phyloP scores from a whole-genome alignment of 1,140 invertebrate genomes.

The Calliphora vicina region DNA sequence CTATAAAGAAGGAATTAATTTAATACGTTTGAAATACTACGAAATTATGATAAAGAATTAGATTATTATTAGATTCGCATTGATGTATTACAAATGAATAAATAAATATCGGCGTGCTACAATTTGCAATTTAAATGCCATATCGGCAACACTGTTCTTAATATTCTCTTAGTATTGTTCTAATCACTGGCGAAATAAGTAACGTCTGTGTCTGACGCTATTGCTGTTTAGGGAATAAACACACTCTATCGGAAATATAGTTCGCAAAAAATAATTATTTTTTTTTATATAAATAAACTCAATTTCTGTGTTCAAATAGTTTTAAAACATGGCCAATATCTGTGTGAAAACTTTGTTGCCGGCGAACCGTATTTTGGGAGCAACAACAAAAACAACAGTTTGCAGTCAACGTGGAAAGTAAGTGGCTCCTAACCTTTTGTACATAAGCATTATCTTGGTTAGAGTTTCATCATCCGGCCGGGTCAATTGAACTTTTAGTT shows the following conservation, averaged over 20 bases:
- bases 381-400: constrained; percentile 8
- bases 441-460: not conserved
- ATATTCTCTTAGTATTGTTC: not conserved
- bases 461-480: too few species aligned
- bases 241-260: too few species aligned
- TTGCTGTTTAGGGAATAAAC: not conserved
- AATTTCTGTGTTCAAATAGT: not conserved
- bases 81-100: too few species aligned
- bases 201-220: not conserved
- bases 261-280: not conserved
- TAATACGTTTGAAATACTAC: too few species aligned
- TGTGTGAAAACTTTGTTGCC: constrained; percentile 39
- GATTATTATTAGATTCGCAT: too few species aligned
- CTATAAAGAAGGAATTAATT: too few species aligned
- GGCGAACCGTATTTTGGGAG: constrained; percentile 36
- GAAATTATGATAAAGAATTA: too few species aligned
- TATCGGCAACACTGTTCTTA: not conserved
- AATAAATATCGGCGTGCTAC: too few species aligned
- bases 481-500: too few species aligned
- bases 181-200: not conserved
- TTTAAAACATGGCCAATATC: constrained; percentile 39
- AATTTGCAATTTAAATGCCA: not conserved
- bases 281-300: not conserved
- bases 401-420: constrained; percentile 37
- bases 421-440: constrained; percentile 15